Percentiles rank a stretch among this genome's conserved stretches.
Conservation (phyloP, 2,797 vertebrate genomes). For the Amazonetta brasiliensis region DNA sequence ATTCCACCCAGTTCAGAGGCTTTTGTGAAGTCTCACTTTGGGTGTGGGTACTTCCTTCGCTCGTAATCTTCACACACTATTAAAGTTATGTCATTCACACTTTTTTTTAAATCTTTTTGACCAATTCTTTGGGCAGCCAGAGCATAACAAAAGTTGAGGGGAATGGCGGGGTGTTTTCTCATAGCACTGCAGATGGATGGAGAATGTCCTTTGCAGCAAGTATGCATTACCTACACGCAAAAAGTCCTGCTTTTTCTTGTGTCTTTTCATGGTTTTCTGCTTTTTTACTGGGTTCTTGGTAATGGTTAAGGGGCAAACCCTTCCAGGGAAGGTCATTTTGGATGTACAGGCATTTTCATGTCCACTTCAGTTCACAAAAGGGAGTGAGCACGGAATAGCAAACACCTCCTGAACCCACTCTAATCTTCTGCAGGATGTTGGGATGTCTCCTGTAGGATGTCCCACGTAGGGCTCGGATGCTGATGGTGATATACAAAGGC, state of each 20-base stretch:
- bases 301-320: background rate
- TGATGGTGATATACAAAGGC: background rate
- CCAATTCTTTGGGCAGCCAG: background rate
- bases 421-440: background rate
- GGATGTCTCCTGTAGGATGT: background rate
- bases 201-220: background rate
- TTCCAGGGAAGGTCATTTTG: background rate
- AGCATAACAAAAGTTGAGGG: background rate
- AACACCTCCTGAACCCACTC: background rate
- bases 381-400: background rate
- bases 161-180: background rate
- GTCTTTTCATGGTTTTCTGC: background rate
- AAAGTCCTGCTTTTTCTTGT: accelerated
- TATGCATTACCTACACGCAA: background rate
- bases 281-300: background rate
- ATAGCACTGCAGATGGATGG: too few relatives aligned
- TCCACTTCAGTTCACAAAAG: background rate
- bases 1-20: background rate
- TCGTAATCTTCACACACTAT: background rate
- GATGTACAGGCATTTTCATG: background rate
- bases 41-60: background rate
- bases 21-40: background rate
- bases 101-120: background rate
- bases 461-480: background rate
- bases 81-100: background rate